Base-by-base conservation (phyloP, 2,797 vertebrate species). In the Syncerus caffer region DNA sequence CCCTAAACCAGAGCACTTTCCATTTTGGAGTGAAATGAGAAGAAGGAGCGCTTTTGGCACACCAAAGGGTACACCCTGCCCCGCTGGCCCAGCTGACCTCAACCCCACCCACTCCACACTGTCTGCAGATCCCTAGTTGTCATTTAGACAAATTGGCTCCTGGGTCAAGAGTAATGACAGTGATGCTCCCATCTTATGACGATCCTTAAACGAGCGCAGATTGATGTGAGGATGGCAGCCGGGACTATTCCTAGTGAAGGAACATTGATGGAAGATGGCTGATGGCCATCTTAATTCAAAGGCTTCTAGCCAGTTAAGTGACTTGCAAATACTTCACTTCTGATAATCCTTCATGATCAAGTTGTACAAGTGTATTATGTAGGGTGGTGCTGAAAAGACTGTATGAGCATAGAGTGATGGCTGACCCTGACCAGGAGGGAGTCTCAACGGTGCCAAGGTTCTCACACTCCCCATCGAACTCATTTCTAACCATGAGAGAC, bases 261-360 rank as follows among this genome's bases (percentile, higher is more conserved):
- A 13, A 57, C 83, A 55, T 8, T 51, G 74, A 96, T 91, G 55
- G 84, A 55, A 83, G 29, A 47, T 42, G 64, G 53, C 79, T 57
- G 17, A 83, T 96, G 86, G 92, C 78, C 89, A 74, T 95, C 84
- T 94, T 92, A 89, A 94, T 95, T 89, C 87, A 71, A 89, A 92
- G 86, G 7, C 86, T 97, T 79, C 94, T 85, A 90, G 85, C 71
- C 29, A 23, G 85, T 87, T 83, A 71, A 84, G 42, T 93, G 89
- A 88, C 64, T 94, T 95, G 34, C 21, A 89, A 82, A 90, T 71
- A 57, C 85, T n/a, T 95, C 34, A n/a, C 42, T 82, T 82, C 87
- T 95, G 74, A 95, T 60, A 87, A 19, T 87, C 67, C 34, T 51
- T 88, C 47, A 74, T 90, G 79, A 94, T 90, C 7, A 27, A 17